phyloP scores from a whole-genome alignment of 2,888 invertebrate genomes.

The Eilema depressum region DNA sequence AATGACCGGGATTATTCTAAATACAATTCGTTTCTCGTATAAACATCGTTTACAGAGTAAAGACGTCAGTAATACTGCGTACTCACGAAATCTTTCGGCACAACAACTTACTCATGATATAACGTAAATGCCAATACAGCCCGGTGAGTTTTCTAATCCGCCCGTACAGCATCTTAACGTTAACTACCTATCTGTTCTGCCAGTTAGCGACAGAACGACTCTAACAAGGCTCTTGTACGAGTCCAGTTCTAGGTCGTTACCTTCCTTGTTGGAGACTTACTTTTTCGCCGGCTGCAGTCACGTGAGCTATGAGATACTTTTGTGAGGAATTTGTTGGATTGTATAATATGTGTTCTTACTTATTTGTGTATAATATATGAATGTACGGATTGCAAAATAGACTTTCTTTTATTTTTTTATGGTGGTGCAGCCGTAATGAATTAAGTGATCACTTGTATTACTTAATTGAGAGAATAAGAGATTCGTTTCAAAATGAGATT shows the following conservation, averaged over 20 bases:
- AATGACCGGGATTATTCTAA: not conserved
- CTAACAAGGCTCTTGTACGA: conserved; percentile 58
- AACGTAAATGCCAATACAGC: conserved; percentile 34
- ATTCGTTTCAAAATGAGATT: too few species aligned
- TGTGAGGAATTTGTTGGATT: conserved; percentile 22
- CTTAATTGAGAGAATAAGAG: too few species aligned
- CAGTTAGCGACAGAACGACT: conserved; percentile 50
- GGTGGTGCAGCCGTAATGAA: not conserved
- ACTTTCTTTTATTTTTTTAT: not conserved
- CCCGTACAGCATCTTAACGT: conserved; percentile 34
- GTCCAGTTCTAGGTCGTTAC: conserved; percentile 56
- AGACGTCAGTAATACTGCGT: not conserved
- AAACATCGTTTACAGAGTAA: not conserved
- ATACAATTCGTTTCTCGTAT: not conserved
- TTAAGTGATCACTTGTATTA: too few species aligned
- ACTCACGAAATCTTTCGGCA: conserved; percentile 5
- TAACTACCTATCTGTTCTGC: conserved; percentile 53
- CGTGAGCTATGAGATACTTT: conserved; percentile 24
- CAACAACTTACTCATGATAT: conserved; percentile 19
- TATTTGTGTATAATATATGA: not conserved
- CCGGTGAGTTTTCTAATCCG: conserved; percentile 36
- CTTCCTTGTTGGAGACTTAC: conserved; percentile 48
- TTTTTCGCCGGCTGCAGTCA: conserved; percentile 31
- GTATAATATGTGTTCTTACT: conserved; percentile 6
- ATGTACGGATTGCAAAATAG: not conserved